Base-by-base conservation (phyloP, 2,113 vertebrate species). In the human region DNA sequence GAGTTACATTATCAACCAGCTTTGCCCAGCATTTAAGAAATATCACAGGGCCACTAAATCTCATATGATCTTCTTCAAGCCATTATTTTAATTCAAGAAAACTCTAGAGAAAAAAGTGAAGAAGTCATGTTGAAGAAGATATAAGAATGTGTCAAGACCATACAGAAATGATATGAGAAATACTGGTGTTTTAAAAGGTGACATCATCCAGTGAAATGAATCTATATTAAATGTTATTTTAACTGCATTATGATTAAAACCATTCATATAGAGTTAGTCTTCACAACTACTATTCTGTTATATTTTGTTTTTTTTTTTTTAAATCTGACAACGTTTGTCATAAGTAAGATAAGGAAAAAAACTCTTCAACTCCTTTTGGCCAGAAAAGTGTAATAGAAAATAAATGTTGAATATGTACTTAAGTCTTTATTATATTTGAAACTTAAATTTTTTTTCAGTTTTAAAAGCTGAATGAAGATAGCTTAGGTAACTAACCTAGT, bases 381-480 rank as follows among this genome's bases (percentile, higher is more conserved):
- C 88, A 96, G 57, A 68, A 88, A 94, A 86, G 57, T 52, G 0
- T 75, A 87, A 78, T 86, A 96, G 85, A 88, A 90, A 97, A 86
- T 95, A 96, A 97, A 92, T 40, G 81, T 93, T 97, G 88, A 97
- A 83, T 88, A 64, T 96, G 17, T 80, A 32, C 20, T 20, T 85
- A 82, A 48, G 55, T 90, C 91, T 97, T 93, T 70, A 50, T 94
- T 97, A 25, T 52, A 75, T 73, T 88, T 88, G 13, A 25, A 90
- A 89, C 57, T 43, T 43, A 95, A 25, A 3, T 35, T 89, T 10
- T 43, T 76, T 94, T 91, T 96, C 57, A 23, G 82, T n/a, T 94
- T 89, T 82, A 87, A 87, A 85, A 96, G 32, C 55, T 93, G n/a
- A 30, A 0, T 87, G 32, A 55, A 73, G 43, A 92, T 12, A 43